Base-by-base conservation (phyloP, 2,113 vertebrate genomes). In the Xyrauchen texanus region DNA sequence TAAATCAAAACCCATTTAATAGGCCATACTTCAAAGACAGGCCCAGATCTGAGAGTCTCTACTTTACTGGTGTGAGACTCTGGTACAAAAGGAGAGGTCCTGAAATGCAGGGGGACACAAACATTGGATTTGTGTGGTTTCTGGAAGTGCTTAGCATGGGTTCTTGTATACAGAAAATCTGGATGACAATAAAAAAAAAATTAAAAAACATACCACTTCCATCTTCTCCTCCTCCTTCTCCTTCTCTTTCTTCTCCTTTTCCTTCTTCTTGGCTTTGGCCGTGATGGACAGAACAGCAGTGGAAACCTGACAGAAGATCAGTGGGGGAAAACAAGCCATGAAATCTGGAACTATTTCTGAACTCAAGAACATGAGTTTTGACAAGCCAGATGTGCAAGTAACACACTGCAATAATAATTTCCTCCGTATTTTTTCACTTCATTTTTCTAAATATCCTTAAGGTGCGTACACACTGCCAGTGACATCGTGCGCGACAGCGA, bases 251-350 rank as follows among this genome's bases (percentile, higher is more conserved):
- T 97, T 95, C 70, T 96, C 98, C 88, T 98, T 99, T 84, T 98
- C 97, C 85, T 99, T 99, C 92, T 99, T 99, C 93, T 99, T 99
- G 82, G 97, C 97, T 89, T 99, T 99, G 85, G 98, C 98, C 51
- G 98, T 99, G 91, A 99, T 99, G 88, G 98, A 99, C 75, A 99
- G 91, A 86, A 99, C 97, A 68, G 98, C 98, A 3, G 98, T 98
- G 76, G 98, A 99, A 85, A 99, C 97, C 98, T 99, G 72, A 82
- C 64, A 88, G 7, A 75, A 16, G 75, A 76, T 63, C 9, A 53
- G 10, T 42, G 2, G 46, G 9, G 69, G 45, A 70, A 15, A 15
- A 11, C 10, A 60, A 10, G 0, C 7, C 51, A 55, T n/a, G 52
- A 69, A 13, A 53, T 69, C 51, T 5, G 7, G 6, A 4, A 49